Evolutionary conservation across 2,113 vertebrate species (phyloP).

Genomic region (Potamarius usumacintae): DNA sequence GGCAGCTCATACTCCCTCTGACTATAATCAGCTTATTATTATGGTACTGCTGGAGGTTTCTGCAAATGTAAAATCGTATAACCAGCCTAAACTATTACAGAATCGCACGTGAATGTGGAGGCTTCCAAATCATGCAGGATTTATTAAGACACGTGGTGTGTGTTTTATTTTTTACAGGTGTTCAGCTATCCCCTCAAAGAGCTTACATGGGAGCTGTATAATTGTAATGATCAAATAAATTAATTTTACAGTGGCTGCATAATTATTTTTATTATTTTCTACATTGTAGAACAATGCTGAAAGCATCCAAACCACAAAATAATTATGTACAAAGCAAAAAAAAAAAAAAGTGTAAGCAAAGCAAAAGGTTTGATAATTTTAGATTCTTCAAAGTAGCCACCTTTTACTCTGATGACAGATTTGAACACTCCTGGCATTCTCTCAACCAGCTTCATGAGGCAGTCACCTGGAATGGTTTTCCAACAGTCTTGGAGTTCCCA

Average conservation of each 20-base stretch:
- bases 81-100: neutral
- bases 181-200: neutral
- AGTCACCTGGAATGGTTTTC: too few relatives aligned
- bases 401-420: neutral
- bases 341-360: too few relatives aligned
- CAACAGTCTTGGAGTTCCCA: too few relatives aligned
- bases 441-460: too few relatives aligned
- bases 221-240: neutral
- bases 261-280: too few relatives aligned
- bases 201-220: neutral
- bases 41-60: neutral
- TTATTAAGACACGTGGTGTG: neutral
- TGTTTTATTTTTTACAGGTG: neutral
- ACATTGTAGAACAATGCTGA: too few relatives aligned
- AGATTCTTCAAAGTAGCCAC: too few relatives aligned
- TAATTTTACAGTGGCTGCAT: neutral
- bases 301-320: too few relatives aligned
- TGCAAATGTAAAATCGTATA: neutral
- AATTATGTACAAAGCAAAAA: too few relatives aligned
- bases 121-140: neutral
- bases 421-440: too few relatives aligned
- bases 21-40: slow-evolving; percentile 16
- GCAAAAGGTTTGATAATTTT: too few relatives aligned
- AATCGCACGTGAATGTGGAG: slow-evolving; percentile 3
- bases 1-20: neutral